These are phyloP conservation scores for Phyllopteryx taeniolatus DNA, from an alignment of 2,113 vertebrate genomes.

Conservation along the genomic window DNA sequence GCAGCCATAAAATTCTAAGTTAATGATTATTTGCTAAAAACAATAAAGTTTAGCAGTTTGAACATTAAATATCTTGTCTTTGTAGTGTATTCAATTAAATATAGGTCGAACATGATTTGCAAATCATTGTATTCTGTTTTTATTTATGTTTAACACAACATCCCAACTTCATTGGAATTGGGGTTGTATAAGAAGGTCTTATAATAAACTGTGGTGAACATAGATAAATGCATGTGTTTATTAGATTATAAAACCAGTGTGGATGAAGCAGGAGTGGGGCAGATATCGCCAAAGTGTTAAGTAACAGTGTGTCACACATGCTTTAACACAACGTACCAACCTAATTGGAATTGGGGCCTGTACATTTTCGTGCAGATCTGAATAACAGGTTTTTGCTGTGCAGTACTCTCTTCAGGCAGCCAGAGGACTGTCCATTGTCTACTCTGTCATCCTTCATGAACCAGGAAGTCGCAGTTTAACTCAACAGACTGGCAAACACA, in stretches of 20 bases:
- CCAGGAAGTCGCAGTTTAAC: neutral
- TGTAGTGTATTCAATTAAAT: too few species aligned
- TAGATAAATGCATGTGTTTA: neutral
- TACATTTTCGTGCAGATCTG: neutral
- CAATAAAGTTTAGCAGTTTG: too few species aligned
- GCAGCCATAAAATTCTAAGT: too few species aligned
- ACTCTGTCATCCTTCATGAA: neutral
- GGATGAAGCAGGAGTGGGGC: neutral
- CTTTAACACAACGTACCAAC: neutral
- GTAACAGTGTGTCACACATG: conserved; percentile 3
- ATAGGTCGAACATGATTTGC: too few species aligned
- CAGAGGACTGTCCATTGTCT: neutral
- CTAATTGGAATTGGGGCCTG: too few species aligned
- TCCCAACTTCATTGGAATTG: too few species aligned
- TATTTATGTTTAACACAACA: too few species aligned
- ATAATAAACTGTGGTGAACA: neutral
- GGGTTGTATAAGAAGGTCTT: neutral
- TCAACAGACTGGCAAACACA: too few species aligned
- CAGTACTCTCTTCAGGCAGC: neutral
- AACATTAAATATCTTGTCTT: too few species aligned
- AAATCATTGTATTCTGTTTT: too few species aligned
- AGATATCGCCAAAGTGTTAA: conserved; percentile 5
- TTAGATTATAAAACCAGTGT: neutral
- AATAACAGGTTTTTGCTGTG: neutral
- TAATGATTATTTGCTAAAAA: too few species aligned